Evolutionary conservation across 2,113 vertebrate genomes (phyloP).

Genomic region (Pleuronectes platessa): DNA sequence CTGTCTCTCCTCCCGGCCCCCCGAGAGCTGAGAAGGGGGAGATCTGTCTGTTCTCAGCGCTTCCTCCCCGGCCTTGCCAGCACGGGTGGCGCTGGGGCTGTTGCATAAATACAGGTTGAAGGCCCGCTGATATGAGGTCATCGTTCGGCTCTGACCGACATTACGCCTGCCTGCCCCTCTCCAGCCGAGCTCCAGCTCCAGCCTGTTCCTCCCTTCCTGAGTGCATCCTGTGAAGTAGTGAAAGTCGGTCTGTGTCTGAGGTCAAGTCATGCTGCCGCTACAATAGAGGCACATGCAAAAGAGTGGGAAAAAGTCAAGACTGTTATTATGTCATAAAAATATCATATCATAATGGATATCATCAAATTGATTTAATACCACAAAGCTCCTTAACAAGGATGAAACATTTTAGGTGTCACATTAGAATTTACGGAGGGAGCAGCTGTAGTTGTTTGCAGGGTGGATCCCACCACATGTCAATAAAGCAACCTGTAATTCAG

Average conservation of each 20-base stretch:
- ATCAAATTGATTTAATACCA: slow-evolving; percentile 1
- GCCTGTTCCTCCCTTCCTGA: slow-evolving; percentile 63
- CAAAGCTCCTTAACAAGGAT: neutral
- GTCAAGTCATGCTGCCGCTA: slow-evolving; percentile 10
- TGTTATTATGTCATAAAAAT: slow-evolving; percentile 29
- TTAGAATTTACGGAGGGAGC: neutral
- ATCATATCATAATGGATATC: neutral
- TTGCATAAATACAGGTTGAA: slow-evolving; percentile 62
- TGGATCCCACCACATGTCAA: neutral
- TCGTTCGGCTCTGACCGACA: slow-evolving; percentile 52
- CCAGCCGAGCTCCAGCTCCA: slow-evolving; percentile 34
- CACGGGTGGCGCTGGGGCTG: slow-evolving; percentile 48
- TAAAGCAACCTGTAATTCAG: neutral
- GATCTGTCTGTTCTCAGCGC: slow-evolving; percentile 65
- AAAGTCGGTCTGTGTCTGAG: slow-evolving; percentile 62
- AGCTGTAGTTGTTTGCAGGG: neutral
- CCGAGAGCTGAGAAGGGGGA: slow-evolving; percentile 32
- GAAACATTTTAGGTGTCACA: neutral
- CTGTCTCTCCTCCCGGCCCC: slow-evolving; percentile 65
- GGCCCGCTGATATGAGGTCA: slow-evolving; percentile 66
- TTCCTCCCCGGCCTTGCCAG: slow-evolving; percentile 66
- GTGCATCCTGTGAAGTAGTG: slow-evolving; percentile 58
- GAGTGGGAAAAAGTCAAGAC: slow-evolving; percentile 15
- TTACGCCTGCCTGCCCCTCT: slow-evolving; percentile 34
- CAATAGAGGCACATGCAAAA: slow-evolving; percentile 18